These are phyloP conservation scores for Trissonchulus latispiculum DNA, from an alignment of 2,888 invertebrate species.

Conservation along the genomic window DNA sequence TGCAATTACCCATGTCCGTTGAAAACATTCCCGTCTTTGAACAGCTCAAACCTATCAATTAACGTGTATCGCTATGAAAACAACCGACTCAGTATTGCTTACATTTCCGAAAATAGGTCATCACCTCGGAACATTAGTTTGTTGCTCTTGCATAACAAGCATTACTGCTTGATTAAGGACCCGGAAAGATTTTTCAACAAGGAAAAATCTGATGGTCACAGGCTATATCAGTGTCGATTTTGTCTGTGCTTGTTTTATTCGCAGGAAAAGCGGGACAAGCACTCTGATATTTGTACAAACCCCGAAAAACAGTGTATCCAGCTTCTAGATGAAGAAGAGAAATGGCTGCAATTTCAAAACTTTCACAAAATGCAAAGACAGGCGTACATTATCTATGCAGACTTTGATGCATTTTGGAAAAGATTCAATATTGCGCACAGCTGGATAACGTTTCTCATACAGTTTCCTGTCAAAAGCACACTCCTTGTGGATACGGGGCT, in stretches of 20 bases:
- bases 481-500: constrained; percentile 1
- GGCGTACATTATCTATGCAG: not conserved
- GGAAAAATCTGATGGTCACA: no score
- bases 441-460: not conserved
- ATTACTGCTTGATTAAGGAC: no score
- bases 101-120: no score
- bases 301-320: not conserved
- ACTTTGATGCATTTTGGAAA: not conserved
- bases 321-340: not conserved
- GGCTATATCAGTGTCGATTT: no score
- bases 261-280: no score
- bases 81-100: not conserved
- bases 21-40: not conserved
- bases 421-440: not conserved
- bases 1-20: not conserved
- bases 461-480: not conserved
- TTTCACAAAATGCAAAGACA: not conserved
- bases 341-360: not conserved
- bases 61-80: not conserved
- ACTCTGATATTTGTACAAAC: no score
- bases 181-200: no score
- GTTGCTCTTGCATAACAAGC: no score
- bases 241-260: no score
- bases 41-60: not conserved
- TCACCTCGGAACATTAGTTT: no score